phyloP scores from a whole-genome alignment of 2,888 invertebrate genomes.

The Drosophila robusta region DNA sequence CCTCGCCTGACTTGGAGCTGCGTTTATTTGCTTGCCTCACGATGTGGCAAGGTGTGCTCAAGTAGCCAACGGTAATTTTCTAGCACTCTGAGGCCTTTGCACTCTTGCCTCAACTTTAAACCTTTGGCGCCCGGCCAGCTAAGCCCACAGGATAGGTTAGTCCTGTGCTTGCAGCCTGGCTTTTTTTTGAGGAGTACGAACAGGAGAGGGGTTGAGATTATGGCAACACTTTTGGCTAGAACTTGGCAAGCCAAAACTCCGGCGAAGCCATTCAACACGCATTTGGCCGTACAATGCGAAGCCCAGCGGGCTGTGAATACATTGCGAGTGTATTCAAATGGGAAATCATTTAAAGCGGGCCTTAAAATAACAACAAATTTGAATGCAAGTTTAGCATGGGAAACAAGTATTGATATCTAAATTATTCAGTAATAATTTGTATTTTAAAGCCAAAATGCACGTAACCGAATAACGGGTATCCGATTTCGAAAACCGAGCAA shows the following conservation, averaged over 20 bases:
- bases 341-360: not conserved
- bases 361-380: not conserved
- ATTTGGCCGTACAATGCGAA: conserved; percentile 37
- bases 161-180: not conserved
- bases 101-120: conserved; percentile 40
- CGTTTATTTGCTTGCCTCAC: conserved; percentile 52
- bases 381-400: too few relatives aligned
- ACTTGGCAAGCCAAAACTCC: conserved; percentile 22
- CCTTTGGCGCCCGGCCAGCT: conserved; percentile 41
- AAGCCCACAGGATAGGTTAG: conserved; percentile 6
- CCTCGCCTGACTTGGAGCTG: conserved; percentile 11
- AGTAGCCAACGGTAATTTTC: conserved; percentile 61
- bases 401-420: too few relatives aligned
- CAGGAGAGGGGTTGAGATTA: not conserved
- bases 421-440: too few relatives aligned
- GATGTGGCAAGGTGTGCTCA: conserved; percentile 47
- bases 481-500: too few relatives aligned
- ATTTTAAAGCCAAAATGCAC: too few relatives aligned
- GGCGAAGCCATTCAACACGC: conserved; percentile 37
- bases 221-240: conserved; percentile 40
- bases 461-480: too few relatives aligned
- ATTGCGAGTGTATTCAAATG: conserved; percentile 2
- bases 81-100: conserved; percentile 56
- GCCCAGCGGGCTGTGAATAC: conserved; percentile 38
- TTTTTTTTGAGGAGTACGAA: not conserved